phyloP scores from a whole-genome alignment of 1,140 invertebrate genomes.

The Sipha flava region DNA sequence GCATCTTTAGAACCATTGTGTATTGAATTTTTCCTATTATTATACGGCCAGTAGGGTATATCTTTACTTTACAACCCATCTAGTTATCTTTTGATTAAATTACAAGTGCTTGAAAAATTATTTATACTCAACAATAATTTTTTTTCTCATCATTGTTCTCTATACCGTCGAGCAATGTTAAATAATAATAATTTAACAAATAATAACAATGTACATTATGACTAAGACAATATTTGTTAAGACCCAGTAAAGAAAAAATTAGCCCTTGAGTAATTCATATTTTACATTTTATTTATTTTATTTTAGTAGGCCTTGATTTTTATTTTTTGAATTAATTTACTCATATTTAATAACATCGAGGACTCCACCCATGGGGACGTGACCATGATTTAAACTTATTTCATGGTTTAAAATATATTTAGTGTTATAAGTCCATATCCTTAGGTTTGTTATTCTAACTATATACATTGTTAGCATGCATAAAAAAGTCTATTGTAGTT shows the following conservation, averaged over 20 bases:
- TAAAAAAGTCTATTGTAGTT: background rate
- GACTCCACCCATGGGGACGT: background rate
- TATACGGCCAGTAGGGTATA: too few relatives aligned
- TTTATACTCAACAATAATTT: too few relatives aligned
- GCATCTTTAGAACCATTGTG: too few relatives aligned
- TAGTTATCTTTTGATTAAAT: too few relatives aligned
- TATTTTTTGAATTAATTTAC: background rate
- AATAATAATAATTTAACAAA: background rate
- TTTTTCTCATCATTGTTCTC: too few relatives aligned
- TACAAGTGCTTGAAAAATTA: too few relatives aligned
- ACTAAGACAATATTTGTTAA: background rate
- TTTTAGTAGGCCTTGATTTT: background rate
- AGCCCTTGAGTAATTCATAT: background rate
- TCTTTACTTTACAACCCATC: too few relatives aligned
- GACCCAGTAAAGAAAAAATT: background rate
- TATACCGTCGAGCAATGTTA: too few relatives aligned
- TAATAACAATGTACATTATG: background rate
- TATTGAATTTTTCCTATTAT: too few relatives aligned
- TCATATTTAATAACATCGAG: background rate
- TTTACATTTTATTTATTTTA: background rate
- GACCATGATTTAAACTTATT: background rate
- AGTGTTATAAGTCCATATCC: background rate
- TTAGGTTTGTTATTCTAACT: background rate
- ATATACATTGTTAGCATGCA: background rate
- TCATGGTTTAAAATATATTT: background rate